phyloP scores from a whole-genome alignment of 2,113 vertebrate genomes.

The Cariama cristata region DNA sequence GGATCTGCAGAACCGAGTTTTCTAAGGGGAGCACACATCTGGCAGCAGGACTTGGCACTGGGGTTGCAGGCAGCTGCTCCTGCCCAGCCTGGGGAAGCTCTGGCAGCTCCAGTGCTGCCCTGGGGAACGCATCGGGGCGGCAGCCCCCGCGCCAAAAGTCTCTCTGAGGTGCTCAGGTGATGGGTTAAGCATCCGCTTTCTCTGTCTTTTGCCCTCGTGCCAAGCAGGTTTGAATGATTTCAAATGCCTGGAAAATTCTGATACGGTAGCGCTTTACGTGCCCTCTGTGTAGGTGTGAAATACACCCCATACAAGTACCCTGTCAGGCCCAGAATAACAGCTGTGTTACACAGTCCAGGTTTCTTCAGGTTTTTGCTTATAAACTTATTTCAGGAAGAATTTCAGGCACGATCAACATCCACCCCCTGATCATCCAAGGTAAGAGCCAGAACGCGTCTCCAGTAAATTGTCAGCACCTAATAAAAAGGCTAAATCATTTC shows the following conservation, averaged over 20 bases:
- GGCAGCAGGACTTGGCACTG: background rate
- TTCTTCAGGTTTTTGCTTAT: background rate
- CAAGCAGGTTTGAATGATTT: background rate
- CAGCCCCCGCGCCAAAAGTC: background rate
- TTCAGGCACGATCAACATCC: background rate
- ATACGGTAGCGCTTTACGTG: accelerated
- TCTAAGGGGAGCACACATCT: accelerated
- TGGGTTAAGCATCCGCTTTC: background rate
- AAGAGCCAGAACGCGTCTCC: background rate
- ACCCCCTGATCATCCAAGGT: background rate
- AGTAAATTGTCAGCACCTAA: background rate
- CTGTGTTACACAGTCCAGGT: accelerated
- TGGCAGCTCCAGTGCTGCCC: background rate
- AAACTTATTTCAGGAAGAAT: background rate
- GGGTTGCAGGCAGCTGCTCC: background rate
- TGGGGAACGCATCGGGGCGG: accelerated
- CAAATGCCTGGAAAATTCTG: background rate
- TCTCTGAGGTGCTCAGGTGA: background rate
- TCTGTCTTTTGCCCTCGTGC: background rate
- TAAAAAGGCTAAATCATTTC: background rate
- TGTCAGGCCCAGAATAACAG: background rate
- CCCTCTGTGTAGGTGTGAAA: background rate
- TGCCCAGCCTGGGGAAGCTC: background rate
- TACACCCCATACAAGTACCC: background rate
- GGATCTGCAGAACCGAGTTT: background rate